Base-by-base conservation (phyloP, 2,797 vertebrate genomes). In the Tadarida brasiliensis region DNA sequence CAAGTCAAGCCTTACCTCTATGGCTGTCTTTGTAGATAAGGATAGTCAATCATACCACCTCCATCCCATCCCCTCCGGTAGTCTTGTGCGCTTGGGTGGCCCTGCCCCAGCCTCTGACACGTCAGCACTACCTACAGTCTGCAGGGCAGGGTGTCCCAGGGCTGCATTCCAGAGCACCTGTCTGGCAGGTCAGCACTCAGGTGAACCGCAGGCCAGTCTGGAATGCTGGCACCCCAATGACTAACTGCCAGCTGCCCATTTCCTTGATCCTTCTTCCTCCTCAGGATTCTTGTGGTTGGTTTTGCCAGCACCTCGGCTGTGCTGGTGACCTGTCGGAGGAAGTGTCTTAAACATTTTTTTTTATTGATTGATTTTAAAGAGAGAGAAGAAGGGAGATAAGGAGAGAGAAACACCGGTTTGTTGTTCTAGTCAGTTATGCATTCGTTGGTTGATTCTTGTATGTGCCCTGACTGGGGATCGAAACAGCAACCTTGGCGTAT, bases 161-260 rank as follows among this genome's bases (percentile, higher is more conserved):
- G 44, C 67, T 11, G 26, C 74, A 61, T 65, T 96, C 92, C 84
- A 73, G 67, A 49, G 39, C 20, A 61, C 49, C 84, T 54, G n/a
- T 39, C 81, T 83, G 85, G 82, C 63, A 86, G 83, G 91, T 54
- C 63, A 61, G 70, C 15, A 3, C n/a, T 44, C 82, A 88, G 91
- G 96, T 86, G 76, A 94, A 16, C 28, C 0, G 2, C 76, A 2
- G 56, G 47, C 35, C 2, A 2, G 68, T 68, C 54, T 73, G 67
- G 90, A 91, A 71, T 59, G 84, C 73, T 16, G 20, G 54, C 0
- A 8, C 57, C 80, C 63, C 4, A 7, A 17, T 97, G 96, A 94
- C 92, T 91, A 47, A 96, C 26, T 2, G 8, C 85, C 35, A 8
- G 82, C 83, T 56, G 44, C 30, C 80, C 9, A 22, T 44, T 84